Evolutionary conservation across 2,888 invertebrate species (phyloP).

Genomic region (Theretra japonica): DNA sequence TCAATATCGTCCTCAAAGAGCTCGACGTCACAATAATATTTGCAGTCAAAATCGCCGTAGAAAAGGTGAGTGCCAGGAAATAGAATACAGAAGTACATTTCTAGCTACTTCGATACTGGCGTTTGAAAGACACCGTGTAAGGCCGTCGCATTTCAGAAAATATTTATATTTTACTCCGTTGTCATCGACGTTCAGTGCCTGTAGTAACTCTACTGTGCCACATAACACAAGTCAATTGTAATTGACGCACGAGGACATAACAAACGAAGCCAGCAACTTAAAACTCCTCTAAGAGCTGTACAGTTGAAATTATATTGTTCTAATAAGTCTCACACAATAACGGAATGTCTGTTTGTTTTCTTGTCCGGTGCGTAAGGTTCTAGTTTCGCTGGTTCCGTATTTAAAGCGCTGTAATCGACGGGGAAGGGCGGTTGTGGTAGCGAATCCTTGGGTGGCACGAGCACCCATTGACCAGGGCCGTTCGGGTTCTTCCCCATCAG

Average conservation of each 20-base stretch:
- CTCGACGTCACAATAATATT: constrained; percentile 1
- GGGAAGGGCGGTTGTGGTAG: constrained; percentile 87
- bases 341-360: constrained; percentile 88
- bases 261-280: background rate
- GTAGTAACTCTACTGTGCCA: background rate
- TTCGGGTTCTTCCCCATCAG: constrained; percentile 90
- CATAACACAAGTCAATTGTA: background rate
- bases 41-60: constrained; percentile 4
- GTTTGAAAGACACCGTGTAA: constrained; percentile 8
- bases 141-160: constrained; percentile 8
- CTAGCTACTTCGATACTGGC: constrained; percentile 22
- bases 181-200: background rate
- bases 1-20: constrained; percentile 16
- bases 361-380: constrained; percentile 89
- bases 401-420: constrained; percentile 90
- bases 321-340: constrained; percentile 77
- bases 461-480: constrained; percentile 90
- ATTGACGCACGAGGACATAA: constrained; percentile 22
- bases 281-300: background rate
- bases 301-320: background rate
- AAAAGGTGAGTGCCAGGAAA: constrained; percentile 21
- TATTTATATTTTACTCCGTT: constrained; percentile 10
- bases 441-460: constrained; percentile 86
- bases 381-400: constrained; percentile 88
- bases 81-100: background rate